Conservation (phyloP, 64 coral and sea anemone species). For the Actinia equina region DNA sequence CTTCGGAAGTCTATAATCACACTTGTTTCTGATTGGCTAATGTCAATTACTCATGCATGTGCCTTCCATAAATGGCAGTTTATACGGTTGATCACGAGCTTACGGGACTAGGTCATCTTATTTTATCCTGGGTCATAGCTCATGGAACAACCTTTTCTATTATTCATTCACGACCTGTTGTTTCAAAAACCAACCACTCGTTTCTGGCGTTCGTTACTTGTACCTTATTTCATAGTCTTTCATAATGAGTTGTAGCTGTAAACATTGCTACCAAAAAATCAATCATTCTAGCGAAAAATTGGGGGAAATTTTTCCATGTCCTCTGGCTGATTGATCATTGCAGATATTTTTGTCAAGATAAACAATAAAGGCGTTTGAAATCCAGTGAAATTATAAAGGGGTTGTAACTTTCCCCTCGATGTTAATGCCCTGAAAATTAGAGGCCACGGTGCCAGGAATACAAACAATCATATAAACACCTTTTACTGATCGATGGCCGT, state of each 20-base stretch:
- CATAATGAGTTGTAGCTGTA: background rate
- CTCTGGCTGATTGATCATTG: background rate
- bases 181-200: background rate
- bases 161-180: background rate
- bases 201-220: background rate
- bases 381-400: background rate
- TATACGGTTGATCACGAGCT: conserved; percentile 5
- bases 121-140: conserved; percentile 17
- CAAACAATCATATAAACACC: background rate
- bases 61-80: conserved; percentile 11
- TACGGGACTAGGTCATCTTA: conserved; percentile 34
- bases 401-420: background rate
- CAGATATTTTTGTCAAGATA: background rate
- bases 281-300: background rate
- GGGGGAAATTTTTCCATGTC: background rate
- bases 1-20: conserved; percentile 6
- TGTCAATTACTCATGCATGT: conserved; percentile 26
- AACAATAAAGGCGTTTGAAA: background rate
- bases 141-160: background rate
- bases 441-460: background rate
- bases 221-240: conserved; percentile 15
- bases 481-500: background rate
- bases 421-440: background rate
- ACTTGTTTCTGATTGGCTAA: conserved; percentile 26
- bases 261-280: background rate